Base-by-base conservation (phyloP, 2,888 invertebrate genomes). In the Neocrepidodera transversa region DNA sequence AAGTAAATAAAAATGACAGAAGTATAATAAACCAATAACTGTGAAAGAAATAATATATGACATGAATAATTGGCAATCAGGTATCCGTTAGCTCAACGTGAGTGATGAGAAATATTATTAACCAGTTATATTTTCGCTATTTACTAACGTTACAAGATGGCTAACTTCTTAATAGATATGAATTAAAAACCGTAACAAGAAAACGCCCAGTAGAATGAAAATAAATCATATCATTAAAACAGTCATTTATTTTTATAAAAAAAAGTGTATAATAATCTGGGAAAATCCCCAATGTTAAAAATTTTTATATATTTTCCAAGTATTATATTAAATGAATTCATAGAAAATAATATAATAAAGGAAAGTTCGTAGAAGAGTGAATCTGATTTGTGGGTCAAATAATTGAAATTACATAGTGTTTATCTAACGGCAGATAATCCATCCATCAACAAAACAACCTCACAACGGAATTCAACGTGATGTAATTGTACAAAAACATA, bases 371-470 rank as follows among this genome's bases (percentile, higher is more conserved):
- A 28, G 28, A 23, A 28, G 28, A 28, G 28, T 28, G 28, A 28
- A 28, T 28, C 28, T 28, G 28, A 28, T 28, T 28, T 28, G 28
- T 38, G 36, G 16, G 14, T 38, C 36, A 38, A 38, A 38, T 11
- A 38, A 28, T 28, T 14, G 17, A 8, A 14, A 38, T 38, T 16
- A 38, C 14, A 7, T 11, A 6, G 36, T 16, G 17, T 38, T 38
- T 38, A 16, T 38, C 36, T 38, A 38, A 38, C 36, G 36, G 36
- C 10, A 7, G 14, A 38, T 38, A 38, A 38, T 38, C 36, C n/a
- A 14, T 16, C 17, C 36, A 38, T 38, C 14, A 13, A 6, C 36
- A 16, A n/a, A 11, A 35, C 11, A 35, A 35, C n/a, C 6, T 7
- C 11, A 38, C 17, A 28, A 38, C 17, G 14, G 36, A 38, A 38